Percentiles rank a stretch among this genome's conserved stretches.
Evolutionary conservation across 2,888 invertebrate species (phyloP).

Genomic region (Chrysodeixis includens): DNA sequence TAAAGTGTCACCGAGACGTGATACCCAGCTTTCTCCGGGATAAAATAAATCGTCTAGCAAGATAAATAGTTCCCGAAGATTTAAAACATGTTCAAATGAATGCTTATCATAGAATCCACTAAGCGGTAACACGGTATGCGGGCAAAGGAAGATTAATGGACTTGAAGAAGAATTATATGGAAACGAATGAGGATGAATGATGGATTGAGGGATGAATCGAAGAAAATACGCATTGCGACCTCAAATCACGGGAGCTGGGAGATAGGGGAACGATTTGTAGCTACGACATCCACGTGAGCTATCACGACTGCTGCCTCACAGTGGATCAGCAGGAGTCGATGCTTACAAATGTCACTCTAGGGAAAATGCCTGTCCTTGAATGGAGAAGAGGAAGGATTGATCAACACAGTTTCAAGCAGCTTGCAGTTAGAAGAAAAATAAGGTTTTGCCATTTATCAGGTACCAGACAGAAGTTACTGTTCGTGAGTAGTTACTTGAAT

Average conservation of each 20-base stretch:
- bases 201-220: slow-evolving; percentile 4
- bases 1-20: no score
- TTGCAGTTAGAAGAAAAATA: no score
- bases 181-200: slow-evolving; percentile 4
- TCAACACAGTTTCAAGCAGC: no score
- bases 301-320: no score
- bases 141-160: slow-evolving; percentile 4
- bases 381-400: no score
- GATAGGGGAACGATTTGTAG: not conserved
- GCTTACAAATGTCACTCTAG: no score
- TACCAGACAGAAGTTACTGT: no score
- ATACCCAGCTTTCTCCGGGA: not conserved
- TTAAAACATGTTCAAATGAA: slow-evolving; percentile 4
- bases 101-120: slow-evolving; percentile 1
- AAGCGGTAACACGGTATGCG: not conserved
- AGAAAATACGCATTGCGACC: not conserved
- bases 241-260: not conserved
- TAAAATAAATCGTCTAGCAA: not conserved
- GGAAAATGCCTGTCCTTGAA: no score
- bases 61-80: not conserved
- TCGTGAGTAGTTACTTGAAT: no score
- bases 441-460: no score
- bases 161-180: not conserved
- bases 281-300: not conserved
- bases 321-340: no score